Conservation (phyloP, 2,888 invertebrate species). For the Caenorhabditis parvicauda region DNA sequence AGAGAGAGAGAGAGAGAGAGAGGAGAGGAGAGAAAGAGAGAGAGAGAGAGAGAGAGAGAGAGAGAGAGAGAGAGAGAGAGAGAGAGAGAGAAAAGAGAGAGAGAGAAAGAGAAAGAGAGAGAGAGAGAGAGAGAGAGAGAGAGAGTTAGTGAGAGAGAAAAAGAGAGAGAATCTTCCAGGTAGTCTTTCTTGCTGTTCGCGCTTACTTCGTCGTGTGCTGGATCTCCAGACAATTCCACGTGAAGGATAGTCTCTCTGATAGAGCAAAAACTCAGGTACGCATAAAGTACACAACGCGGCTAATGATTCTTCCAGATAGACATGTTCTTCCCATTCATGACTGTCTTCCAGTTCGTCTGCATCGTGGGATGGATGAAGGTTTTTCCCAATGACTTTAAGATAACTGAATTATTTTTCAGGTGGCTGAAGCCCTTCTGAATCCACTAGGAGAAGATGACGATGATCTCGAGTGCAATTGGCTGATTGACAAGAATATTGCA, state of each 20-base stretch:
- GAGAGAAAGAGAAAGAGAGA: slow-evolving; percentile 4
- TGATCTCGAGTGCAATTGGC: slow-evolving; percentile 50
- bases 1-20: background rate
- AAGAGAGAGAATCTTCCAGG: slow-evolving; percentile 14
- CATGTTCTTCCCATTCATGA: slow-evolving; percentile 43
- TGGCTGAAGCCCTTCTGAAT: slow-evolving; percentile 57
- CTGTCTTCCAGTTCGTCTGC: slow-evolving; percentile 46
- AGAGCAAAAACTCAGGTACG: slow-evolving; percentile 2
- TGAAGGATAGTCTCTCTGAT: background rate
- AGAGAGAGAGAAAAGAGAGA: too few species aligned
- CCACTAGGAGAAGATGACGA: slow-evolving; percentile 60
- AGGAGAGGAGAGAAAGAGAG: slow-evolving; percentile 10
- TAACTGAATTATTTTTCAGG: slow-evolving; percentile 30
- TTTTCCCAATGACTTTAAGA: slow-evolving; percentile 17
- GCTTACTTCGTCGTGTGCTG: slow-evolving; percentile 34
- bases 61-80: background rate
- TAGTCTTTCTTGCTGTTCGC: slow-evolving; percentile 43
- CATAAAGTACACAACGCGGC: background rate
- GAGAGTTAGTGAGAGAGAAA: too few species aligned
- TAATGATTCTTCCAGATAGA: slow-evolving; percentile 7
- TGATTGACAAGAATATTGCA: slow-evolving; percentile 48
- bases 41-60: background rate
- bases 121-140: background rate
- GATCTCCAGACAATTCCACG: slow-evolving; percentile 32
- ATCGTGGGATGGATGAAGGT: slow-evolving; percentile 45